Base-by-base conservation (phyloP, 2,888 invertebrate genomes). In the Mantis religiosa region DNA sequence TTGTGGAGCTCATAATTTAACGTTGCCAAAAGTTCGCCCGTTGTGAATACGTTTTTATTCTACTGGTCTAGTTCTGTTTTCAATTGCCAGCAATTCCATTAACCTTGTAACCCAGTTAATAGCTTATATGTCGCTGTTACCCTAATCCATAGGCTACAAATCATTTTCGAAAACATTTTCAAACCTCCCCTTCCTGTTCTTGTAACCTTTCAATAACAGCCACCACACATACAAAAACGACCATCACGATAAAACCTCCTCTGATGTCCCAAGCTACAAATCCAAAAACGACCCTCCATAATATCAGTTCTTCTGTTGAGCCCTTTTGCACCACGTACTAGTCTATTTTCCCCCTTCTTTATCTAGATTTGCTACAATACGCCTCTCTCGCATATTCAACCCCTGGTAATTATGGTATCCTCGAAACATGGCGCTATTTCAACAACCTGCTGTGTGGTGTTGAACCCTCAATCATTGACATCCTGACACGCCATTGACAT, bases 401-500 rank as follows among this genome's bases (percentile, higher is more conserved):
- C 54, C 15, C 34, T 41, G 87, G 87, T 87, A 87, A 87, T 87
- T 87, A 87, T 87, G 82, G 82, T 82, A 81, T 82, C 82, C 82
- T 82, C 34, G 34, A 82, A 87, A 87, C 87, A 87, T 27, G 82
- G 86, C 71, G 28, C 47, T 28, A 82, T 34, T 87, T 87, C 87
- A 87, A 87, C 87, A 30, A 87, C 81, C 87, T 30, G 27, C n/a
- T 25, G 28, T 54, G 71, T 86, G 54, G 28, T 86, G 71, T 9
- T 81, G 54, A 81, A 82, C 87, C 87, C 87, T 87, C 87, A 87
- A 87, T 87, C 87, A 87, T 82, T 82, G 87, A 82, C 82, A 82
- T 87, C 82, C 34, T 34, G 82, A 87, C 87, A 87, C 82, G 87
- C 87, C 87, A 87, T 87, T 87, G 87, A 87, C 87, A 87, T 41